A percentile compares a stretch with the other conserved stretches of the same genome.
Conservation (phyloP, 2,113 vertebrate genomes). For the Epinephelus fuscoguttatus region DNA sequence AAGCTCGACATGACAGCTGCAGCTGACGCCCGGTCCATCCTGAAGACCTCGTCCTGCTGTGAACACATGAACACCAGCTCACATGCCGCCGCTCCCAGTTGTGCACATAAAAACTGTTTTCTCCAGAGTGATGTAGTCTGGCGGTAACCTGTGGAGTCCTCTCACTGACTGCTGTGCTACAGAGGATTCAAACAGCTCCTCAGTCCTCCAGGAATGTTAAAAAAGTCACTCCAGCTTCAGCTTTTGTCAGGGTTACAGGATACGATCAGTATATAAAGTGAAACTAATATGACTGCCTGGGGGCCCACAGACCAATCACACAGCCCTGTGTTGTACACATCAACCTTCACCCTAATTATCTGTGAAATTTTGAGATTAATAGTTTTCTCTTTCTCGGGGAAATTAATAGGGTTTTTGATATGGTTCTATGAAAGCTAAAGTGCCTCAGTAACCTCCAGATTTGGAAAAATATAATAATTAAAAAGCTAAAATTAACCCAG, state of each 20-base stretch:
- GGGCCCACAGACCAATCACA: neutral
- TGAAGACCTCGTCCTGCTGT: neutral
- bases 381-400: neutral
- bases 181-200: neutral
- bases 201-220: neutral
- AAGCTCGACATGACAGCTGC: constrained; percentile 54
- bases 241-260: neutral
- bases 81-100: neutral
- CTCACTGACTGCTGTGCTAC: neutral
- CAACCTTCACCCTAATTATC: neutral
- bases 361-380: neutral
- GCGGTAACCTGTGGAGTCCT: neutral
- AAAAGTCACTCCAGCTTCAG: neutral
- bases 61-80: constrained; percentile 22
- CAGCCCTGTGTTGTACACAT: neutral
- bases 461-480: neutral
- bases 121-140: neutral
- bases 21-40: constrained; percentile 27
- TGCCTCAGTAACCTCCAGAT: neutral
- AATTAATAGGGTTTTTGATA: neutral
- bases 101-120: constrained; percentile 30
- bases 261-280: neutral
- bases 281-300: constrained; percentile 1
- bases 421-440: neutral
- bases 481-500: neutral